Base-by-base conservation (phyloP, 2,797 vertebrate genomes). In the Hypotaenidia philippensis region DNA sequence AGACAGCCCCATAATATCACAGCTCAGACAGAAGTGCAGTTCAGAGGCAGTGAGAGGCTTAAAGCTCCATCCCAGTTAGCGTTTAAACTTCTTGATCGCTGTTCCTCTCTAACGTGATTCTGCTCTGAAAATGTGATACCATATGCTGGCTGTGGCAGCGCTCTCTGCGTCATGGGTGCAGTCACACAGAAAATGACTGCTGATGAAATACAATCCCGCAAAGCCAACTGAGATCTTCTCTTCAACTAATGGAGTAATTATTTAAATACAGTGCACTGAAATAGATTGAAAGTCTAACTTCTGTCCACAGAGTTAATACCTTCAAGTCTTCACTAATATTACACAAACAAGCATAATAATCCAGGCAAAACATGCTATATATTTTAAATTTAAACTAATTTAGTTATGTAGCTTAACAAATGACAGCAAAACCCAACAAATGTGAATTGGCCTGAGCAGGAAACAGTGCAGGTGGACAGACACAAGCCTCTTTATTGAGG, bases 1-100 rank as follows among this genome's bases (percentile, higher is more conserved):
- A 91, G 96, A 93, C 96, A 95, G 93, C 83, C 86, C 96, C 94
- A 69, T 94, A 83, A 83, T 93, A 96, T 69, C 89, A 76, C 94
- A 88, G 93, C 95, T 26, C 92, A 95, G 90, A 90, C 52, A 78
- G 61, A 92, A 90, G 93, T 65, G 81, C 49, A 59, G 90, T 82
- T 96, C 93, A 91, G 83, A 92, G 68, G 84, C 34, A 44, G 77
- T 81, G 83, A 91, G 86, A 87, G 85, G 85, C 97, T 97, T 97
- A 96, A 94, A 97, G 87, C 81, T 94, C 87, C 87, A 91, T 89
- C 69, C 53, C 17, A 41, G 76, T 55, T 55, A 86, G 87, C 76
- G 40, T 87, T 94, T 83, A 81, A 89, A 69, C 66, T 93, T 94
- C 68, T 49, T 49, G 74, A 82, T 52, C 32, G 3, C 45, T 26